phyloP scores from a whole-genome alignment of 1,140 invertebrate genomes.

The Heliconius congener region DNA sequence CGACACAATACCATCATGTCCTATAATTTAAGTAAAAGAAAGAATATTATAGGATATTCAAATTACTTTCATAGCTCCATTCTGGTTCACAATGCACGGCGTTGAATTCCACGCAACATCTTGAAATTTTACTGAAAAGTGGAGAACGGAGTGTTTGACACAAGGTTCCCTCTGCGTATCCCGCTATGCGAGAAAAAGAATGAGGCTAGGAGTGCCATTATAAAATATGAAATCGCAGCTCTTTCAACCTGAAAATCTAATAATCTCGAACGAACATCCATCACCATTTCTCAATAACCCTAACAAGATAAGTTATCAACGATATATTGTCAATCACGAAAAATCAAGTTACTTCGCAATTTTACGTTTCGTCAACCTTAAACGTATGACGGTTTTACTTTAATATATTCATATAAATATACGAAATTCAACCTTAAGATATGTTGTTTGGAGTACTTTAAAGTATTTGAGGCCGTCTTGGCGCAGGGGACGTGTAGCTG shows the following conservation, averaged over 20 bases:
- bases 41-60: no score
- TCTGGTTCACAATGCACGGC: no score
- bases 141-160: no score
- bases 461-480: no score
- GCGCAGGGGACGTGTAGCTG: no score
- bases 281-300: slow-evolving; percentile 45
- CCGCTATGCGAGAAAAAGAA: no score
- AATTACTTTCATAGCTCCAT: no score
- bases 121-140: no score
- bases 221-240: neutral
- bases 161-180: no score
- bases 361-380: slow-evolving; percentile 68
- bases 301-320: slow-evolving; percentile 58
- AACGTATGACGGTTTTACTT: slow-evolving; percentile 46
- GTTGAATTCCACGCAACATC: no score
- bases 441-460: neutral
- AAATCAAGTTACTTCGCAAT: slow-evolving; percentile 77
- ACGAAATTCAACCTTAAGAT: neutral
- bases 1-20: no score
- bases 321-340: slow-evolving; percentile 71
- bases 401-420: neutral
- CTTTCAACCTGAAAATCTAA: neutral
- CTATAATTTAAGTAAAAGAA: no score
- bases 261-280: slow-evolving; percentile 15
- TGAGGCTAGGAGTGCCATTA: neutral